Evolutionary conservation across 2,113 vertebrate genomes (phyloP).

Genomic region (Calcarius ornatus): DNA sequence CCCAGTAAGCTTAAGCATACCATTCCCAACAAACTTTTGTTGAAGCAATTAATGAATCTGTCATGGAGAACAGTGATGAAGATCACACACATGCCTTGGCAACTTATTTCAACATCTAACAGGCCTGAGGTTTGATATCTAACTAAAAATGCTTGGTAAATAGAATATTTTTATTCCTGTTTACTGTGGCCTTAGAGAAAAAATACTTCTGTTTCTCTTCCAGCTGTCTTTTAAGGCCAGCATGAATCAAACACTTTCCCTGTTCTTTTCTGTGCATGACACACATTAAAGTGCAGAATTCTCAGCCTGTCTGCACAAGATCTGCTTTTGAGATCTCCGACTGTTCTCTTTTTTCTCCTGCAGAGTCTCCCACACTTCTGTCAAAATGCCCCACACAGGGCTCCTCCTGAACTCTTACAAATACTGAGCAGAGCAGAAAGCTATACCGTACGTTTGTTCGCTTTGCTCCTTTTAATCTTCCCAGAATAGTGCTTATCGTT

Average conservation of each 20-base stretch:
- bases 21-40: background rate
- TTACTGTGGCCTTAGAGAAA: background rate
- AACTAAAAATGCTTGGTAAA: background rate
- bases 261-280: background rate
- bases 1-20: background rate
- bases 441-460: background rate
- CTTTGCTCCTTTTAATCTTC: slow-evolving; percentile 37
- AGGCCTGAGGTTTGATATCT: background rate
- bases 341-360: background rate
- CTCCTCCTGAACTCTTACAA: background rate
- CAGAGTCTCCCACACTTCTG: background rate
- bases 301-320: background rate
- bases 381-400: background rate
- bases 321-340: background rate
- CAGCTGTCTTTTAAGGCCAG: background rate
- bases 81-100: background rate
- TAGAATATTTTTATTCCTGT: background rate
- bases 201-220: background rate
- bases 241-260: background rate
- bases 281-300: background rate
- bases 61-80: background rate
- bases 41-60: background rate
- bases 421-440: background rate
- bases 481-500: slow-evolving; percentile 22
- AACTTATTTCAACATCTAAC: background rate